These are phyloP conservation scores for Festucalex cinctus DNA, from an alignment of 2,113 vertebrate species.

Conservation along the genomic window DNA sequence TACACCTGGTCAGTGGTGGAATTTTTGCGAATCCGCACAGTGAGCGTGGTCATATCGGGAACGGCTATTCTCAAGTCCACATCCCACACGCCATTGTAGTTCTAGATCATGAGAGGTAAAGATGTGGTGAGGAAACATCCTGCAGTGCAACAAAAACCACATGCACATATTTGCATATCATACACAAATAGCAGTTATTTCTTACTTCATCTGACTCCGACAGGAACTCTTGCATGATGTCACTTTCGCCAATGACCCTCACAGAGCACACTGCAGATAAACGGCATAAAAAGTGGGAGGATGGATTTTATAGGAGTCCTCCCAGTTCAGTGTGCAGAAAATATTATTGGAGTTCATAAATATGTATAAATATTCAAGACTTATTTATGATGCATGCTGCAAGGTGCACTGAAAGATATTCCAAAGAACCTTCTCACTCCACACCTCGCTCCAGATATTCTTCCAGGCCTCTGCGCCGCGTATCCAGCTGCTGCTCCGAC, in stretches of 20 bases:
- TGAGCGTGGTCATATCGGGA: slow-evolving; percentile 85
- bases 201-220: slow-evolving; percentile 94
- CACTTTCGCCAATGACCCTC: slow-evolving; percentile 92
- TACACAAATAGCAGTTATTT: neutral
- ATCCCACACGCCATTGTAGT: slow-evolving; percentile 90
- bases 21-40: slow-evolving; percentile 91
- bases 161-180: neutral
- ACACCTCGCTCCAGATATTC: slow-evolving; percentile 94
- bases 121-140: slow-evolving; percentile 16
- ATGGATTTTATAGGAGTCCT: neutral
- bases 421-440: neutral
- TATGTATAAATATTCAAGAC: neutral
- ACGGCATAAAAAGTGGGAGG: neutral
- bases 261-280: slow-evolving; percentile 86
- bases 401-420: neutral
- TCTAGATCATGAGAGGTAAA: slow-evolving; percentile 66
- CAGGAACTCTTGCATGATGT: slow-evolving; percentile 97
- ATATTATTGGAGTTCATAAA: neutral
- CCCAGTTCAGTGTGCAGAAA: too few relatives aligned
- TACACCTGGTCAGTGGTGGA: slow-evolving; percentile 96
- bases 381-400: neutral
- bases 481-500: slow-evolving; percentile 92
- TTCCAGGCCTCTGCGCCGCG: slow-evolving; percentile 88
- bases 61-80: slow-evolving; percentile 91
- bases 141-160: neutral